Conservation (phyloP, 35 echinoderm and acorn worm species). For the Diadema setosum region DNA sequence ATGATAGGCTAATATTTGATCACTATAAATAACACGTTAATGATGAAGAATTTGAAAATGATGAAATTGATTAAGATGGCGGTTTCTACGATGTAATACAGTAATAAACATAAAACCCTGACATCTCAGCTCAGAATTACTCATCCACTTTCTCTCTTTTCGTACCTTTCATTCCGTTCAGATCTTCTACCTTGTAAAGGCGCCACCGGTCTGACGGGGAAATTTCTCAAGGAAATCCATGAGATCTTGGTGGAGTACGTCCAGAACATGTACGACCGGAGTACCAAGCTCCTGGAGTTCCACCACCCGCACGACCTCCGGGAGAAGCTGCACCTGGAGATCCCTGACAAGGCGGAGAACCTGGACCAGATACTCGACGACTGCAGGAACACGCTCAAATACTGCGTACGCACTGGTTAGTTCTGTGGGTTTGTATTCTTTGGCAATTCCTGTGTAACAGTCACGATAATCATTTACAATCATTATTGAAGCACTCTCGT, state of each 20-base stretch:
- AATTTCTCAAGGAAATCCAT: slow-evolving; percentile 79
- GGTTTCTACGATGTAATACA: too few relatives aligned
- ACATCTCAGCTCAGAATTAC: too few relatives aligned
- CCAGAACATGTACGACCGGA: slow-evolving; percentile 55
- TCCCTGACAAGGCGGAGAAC: slow-evolving; percentile 91
- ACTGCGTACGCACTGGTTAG: slow-evolving; percentile 87
- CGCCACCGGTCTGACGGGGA: slow-evolving; percentile 58
- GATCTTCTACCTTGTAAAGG: slow-evolving; percentile 92
- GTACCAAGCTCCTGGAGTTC: slow-evolving; percentile 79
- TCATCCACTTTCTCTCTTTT: too few relatives aligned
- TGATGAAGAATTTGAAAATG: too few relatives aligned
- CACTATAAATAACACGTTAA: too few relatives aligned
- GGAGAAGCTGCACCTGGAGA: slow-evolving; percentile 90
- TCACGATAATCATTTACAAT: too few relatives aligned
- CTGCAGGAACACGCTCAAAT: slow-evolving; percentile 85
- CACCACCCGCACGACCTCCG: slow-evolving; percentile 82
- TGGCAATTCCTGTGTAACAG: too few relatives aligned
- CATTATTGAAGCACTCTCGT: too few relatives aligned
- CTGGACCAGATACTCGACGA: slow-evolving; percentile 89
- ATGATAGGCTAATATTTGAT: too few relatives aligned
- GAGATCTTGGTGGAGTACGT: slow-evolving; percentile 85
- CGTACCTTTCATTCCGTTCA: neutral
- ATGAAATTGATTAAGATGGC: too few relatives aligned
- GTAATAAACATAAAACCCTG: too few relatives aligned
- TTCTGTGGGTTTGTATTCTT: too few relatives aligned